A percentile compares a stretch with the other conserved stretches of the same genome.
Conservation (phyloP, 1,140 invertebrate species). For the Lutraria rhynchaena region DNA sequence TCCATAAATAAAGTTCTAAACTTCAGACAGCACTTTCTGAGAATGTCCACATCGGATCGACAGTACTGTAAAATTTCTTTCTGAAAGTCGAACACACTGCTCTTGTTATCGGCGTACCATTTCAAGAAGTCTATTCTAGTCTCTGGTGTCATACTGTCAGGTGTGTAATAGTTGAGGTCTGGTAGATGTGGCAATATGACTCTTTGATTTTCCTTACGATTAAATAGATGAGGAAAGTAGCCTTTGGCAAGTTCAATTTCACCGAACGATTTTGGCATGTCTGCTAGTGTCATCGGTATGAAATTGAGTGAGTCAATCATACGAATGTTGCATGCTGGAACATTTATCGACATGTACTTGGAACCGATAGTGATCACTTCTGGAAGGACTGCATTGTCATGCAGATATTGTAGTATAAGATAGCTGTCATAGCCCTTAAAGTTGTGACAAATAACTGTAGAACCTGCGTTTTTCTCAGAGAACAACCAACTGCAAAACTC, state of each 20-base stretch:
- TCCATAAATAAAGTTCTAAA: slow-evolving; percentile 22
- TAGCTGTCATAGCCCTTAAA: slow-evolving; percentile 46
- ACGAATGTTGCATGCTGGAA: slow-evolving; percentile 1
- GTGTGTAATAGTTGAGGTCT: slow-evolving; percentile 10
- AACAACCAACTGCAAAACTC: slow-evolving; percentile 9
- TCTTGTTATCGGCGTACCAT: slow-evolving; percentile 17
- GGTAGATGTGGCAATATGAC: slow-evolving; percentile 4
- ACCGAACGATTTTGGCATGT: slow-evolving; percentile 36
- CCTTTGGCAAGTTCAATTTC: slow-evolving; percentile 44
- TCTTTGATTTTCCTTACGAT: slow-evolving; percentile 22
- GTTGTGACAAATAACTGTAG: slow-evolving; percentile 30
- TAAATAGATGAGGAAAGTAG: slow-evolving; percentile 57
- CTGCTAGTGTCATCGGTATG: slow-evolving; percentile 32
- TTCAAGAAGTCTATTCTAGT: neutral
- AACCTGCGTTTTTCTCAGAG: neutral
- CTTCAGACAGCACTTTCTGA: too few species aligned
- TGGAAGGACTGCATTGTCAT: slow-evolving; percentile 33
- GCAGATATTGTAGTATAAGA: slow-evolving; percentile 44
- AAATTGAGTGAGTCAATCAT: too few species aligned
- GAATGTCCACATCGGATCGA: too few species aligned
- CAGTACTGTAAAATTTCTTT: slow-evolving; percentile 5
- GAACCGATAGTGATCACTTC: slow-evolving; percentile 18
- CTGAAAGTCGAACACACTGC: neutral
- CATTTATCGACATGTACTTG: slow-evolving; percentile 18
- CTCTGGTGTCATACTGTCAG: slow-evolving; percentile 17